Conservation (phyloP, 2,888 invertebrate genomes). For the Microdon myrmicae region DNA sequence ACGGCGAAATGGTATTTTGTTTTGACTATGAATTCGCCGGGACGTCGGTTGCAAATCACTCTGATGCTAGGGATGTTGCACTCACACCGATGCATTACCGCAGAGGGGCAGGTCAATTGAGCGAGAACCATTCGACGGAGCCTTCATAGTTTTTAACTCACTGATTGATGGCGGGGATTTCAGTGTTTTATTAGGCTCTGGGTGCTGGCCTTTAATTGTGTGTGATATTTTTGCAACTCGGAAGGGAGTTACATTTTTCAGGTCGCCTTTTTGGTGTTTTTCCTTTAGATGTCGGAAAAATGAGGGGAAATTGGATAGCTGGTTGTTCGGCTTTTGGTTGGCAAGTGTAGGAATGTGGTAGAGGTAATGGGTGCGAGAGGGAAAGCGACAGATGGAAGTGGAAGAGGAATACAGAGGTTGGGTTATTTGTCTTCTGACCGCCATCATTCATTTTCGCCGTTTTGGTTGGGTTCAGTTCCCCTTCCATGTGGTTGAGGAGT, state of each 20-base stretch:
- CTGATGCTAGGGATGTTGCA: constrained; percentile 16
- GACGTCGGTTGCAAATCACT: constrained; percentile 30
- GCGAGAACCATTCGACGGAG: constrained; percentile 38
- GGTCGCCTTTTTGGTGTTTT: constrained; percentile 9
- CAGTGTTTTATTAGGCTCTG: constrained; percentile 46
- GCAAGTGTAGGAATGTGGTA: constrained; percentile 5
- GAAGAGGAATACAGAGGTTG: constrained; percentile 60
- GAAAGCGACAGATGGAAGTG: constrained; percentile 35
- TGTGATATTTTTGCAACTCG: constrained; percentile 45
- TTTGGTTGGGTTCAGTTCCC: constrained; percentile 42
- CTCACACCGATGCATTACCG: constrained; percentile 24
- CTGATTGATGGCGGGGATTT: constrained; percentile 55
- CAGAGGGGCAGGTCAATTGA: constrained; percentile 55
- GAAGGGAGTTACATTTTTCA: constrained; percentile 10
- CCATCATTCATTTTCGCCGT: constrained; percentile 64
- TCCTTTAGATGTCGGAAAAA: constrained; percentile 19
- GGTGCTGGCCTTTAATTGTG: constrained; percentile 53
- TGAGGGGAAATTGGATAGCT: constrained; percentile 30
- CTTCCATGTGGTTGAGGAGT: constrained; percentile 28
- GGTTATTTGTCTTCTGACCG: constrained; percentile 66
- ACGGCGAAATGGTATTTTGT: constrained; percentile 17
- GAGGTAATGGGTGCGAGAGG: constrained; percentile 23
- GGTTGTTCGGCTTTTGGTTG: constrained; percentile 13
- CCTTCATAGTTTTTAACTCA: constrained; percentile 49
- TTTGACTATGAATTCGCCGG: constrained; percentile 37